A percentile compares a stretch with the other conserved stretches of the same genome.
Conservation (phyloP, 1,140 invertebrate genomes). For the Dendroctonus valens region DNA sequence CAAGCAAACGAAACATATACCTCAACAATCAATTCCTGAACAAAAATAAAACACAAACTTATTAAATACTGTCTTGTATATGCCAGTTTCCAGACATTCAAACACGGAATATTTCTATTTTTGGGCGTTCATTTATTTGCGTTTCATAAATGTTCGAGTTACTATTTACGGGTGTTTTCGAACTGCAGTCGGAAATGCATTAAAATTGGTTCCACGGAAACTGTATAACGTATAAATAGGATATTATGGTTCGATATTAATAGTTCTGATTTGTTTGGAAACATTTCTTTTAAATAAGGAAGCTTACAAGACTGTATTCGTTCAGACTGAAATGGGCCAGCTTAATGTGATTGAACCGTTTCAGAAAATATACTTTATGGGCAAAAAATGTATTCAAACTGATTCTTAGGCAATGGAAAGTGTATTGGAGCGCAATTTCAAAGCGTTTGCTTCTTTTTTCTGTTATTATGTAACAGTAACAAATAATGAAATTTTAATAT, state of each 20-base stretch:
- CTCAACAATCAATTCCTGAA: too few species aligned
- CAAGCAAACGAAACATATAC: too few species aligned
- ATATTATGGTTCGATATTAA: conserved; percentile 16
- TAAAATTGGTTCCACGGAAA: conserved; percentile 21
- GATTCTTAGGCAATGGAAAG: background rate
- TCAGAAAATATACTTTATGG: background rate
- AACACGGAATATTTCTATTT: conserved; percentile 13
- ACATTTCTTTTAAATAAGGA: too few species aligned
- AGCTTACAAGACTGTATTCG: background rate
- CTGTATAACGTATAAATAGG: conserved; percentile 5
- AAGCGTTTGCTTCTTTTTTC: background rate
- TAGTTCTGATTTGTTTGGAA: conserved; percentile 6
- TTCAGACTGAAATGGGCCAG: background rate
- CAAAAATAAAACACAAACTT: too few species aligned
- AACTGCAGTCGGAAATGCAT: conserved; percentile 14
- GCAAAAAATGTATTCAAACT: background rate
- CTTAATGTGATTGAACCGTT: background rate
- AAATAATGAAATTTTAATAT: background rate
- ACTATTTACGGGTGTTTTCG: conserved; percentile 17
- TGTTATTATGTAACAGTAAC: background rate
- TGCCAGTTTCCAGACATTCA: background rate
- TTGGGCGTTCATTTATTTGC: conserved; percentile 14
- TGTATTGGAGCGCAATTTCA: background rate
- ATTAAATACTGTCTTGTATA: background rate
- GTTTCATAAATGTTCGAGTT: conserved; percentile 15